A percentile compares a stretch with the other conserved stretches of the same genome.
Conservation (phyloP, 2,113 vertebrate species). For the Narcine bancroftii region DNA sequence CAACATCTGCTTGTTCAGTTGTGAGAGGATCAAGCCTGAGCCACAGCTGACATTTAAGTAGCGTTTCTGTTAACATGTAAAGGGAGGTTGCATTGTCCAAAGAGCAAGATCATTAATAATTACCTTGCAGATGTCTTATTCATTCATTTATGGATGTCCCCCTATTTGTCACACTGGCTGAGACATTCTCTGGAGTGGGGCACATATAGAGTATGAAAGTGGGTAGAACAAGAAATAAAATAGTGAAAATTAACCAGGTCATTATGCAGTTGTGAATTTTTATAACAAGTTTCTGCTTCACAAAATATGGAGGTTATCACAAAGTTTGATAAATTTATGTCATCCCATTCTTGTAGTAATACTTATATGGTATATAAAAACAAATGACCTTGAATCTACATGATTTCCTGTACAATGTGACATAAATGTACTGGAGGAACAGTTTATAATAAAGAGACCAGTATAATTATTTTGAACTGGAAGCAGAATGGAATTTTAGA, state of each 20-base stretch:
- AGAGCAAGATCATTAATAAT: neutral
- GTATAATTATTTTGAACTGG: neutral
- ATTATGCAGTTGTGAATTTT: neutral
- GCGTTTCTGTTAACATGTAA: neutral
- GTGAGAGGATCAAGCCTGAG: too few relatives aligned
- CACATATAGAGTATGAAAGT: neutral
- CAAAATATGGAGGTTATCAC: neutral
- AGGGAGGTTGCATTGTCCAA: neutral
- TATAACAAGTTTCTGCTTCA: neutral
- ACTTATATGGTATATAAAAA: neutral
- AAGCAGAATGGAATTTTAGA: neutral
- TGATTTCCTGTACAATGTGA: neutral
- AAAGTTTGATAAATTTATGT: neutral
- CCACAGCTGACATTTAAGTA: neutral
- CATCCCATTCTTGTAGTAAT: neutral
- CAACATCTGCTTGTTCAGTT: too few relatives aligned
- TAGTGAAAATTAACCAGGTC: neutral
- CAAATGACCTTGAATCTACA: neutral
- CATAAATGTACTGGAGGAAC: neutral
- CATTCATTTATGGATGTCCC: neutral
- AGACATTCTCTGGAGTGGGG: neutral
- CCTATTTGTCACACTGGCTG: neutral
- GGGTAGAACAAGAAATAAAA: neutral
- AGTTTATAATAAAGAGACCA: neutral
- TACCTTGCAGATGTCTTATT: neutral